phyloP scores from a whole-genome alignment of 2,113 vertebrate genomes.

The Antigone vipio region DNA sequence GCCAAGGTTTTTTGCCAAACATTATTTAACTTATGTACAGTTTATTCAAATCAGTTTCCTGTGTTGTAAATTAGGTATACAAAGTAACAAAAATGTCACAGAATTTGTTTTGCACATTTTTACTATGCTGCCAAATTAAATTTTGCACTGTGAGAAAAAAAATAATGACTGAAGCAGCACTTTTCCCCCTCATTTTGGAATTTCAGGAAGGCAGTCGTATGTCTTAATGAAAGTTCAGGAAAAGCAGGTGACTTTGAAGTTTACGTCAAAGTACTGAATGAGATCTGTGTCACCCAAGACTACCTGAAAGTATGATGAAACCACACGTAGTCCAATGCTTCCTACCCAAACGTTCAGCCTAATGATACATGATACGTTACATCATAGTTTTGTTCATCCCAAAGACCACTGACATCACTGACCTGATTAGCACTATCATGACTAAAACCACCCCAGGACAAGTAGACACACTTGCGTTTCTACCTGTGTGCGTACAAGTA shows the following conservation, averaged over 20 bases:
- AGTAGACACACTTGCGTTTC: background rate
- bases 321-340: background rate
- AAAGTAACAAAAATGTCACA: background rate
- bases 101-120: background rate
- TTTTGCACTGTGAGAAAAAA: background rate
- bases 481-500: rapidly evolving
- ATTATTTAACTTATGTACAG: background rate
- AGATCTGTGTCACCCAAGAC: background rate
- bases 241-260: background rate
- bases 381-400: background rate
- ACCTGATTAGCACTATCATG: background rate
- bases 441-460: background rate
- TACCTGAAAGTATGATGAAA: background rate
- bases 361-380: rapidly evolving
- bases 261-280: background rate
- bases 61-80: background rate
- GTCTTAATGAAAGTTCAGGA: background rate
- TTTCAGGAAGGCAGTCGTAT: background rate
- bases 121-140: background rate
- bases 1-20: background rate
- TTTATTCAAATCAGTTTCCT: constrained; percentile 1
- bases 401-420: background rate
- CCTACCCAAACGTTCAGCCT: background rate
- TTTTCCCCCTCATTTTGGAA: background rate
- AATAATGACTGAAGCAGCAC: background rate